Base-by-base conservation (phyloP, 2,797 vertebrate species). In the Rachycentron canadum region DNA sequence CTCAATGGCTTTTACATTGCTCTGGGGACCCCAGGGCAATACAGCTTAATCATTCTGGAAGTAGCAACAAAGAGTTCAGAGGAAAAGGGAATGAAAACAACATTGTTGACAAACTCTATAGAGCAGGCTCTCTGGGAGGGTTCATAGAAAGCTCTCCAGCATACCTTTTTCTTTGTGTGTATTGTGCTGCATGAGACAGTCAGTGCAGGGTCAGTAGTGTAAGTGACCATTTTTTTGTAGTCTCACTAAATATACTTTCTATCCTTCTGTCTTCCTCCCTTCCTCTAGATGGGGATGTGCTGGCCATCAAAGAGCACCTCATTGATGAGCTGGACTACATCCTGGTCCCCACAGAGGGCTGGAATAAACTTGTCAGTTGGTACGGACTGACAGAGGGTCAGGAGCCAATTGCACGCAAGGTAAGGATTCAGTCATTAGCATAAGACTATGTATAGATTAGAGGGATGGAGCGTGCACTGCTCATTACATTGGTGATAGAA, bases 271-370 rank as follows among this genome's bases (percentile, higher is more conserved):
- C 50, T 43, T 1, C 60, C 13, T 65, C n/a, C 38, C 13, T 16
- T 25, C 64, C 36, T 78, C 30, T 70, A 99, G 98, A 98, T 93
- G 96, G 96, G 47, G 97, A 99, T 74, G 97, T 96, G 57, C 95
- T 97, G 86, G 97, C 96, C 85, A 98, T 99, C 90, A 98, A 98
- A 88, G 97, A 99, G 58, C 97, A 99, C 93, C 98, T 99, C 92
- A 99, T 99, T 36, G 98, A 99, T 91, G 98, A 99, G 92, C 94
- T 99, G 76, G 98, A 99, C 93, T 99, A 99, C 90, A 98, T 99
- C 89, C 93, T 99, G 84, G 95, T 99, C 82, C 98, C 98, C 34
- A 99, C 97, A 25, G 97, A 99, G 86, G 98, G 98, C 88, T 99
- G 98, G 98, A 99, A 97, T 92, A 98, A 98, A 90, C 95, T 99